Conservation (phyloP, 2,797 vertebrate species). For the Fistularia tabacaria region DNA sequence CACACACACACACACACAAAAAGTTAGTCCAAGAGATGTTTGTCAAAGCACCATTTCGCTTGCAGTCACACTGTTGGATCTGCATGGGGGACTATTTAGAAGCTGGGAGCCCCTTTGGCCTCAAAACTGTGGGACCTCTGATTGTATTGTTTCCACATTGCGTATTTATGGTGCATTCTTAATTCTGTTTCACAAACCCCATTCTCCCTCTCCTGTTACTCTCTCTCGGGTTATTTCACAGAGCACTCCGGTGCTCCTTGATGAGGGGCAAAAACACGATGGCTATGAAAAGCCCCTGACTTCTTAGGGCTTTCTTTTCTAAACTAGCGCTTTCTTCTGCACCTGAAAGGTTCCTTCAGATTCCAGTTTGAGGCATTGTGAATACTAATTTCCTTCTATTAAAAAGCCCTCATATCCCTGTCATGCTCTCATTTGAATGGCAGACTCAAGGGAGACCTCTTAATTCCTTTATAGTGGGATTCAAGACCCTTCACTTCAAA, state of each 20-base stretch:
- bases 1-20: conserved; percentile 16
- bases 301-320: conserved; percentile 79
- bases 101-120: conserved; percentile 57
- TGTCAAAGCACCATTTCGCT: conserved; percentile 63
- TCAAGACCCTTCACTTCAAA: conserved; percentile 85
- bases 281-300: conserved; percentile 75
- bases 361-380: conserved; percentile 80
- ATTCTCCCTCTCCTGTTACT: conserved; percentile 23
- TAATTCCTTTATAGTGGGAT: conserved; percentile 85
- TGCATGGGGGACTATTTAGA: conserved; percentile 51
- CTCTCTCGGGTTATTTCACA: conserved; percentile 74
- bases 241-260: conserved; percentile 69
- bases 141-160: conserved; percentile 68
- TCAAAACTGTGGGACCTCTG: conserved; percentile 64
- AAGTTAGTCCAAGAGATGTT: conserved; percentile 55
- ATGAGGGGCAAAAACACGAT: conserved; percentile 79
- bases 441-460: conserved; percentile 78
- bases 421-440: conserved; percentile 84
- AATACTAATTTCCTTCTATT: conserved; percentile 86
- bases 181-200: conserved; percentile 67
- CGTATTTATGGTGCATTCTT: conserved; percentile 76
- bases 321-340: conserved; percentile 80
- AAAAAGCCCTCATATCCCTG: conserved; percentile 80
- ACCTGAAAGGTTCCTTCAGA: conserved; percentile 84
- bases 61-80: conserved; percentile 63